Evolutionary conservation across 2,888 invertebrate species (phyloP), one percentile per base, ranked within the genome.

Genomic region (Scrobipalpa atriplicella): DNA sequence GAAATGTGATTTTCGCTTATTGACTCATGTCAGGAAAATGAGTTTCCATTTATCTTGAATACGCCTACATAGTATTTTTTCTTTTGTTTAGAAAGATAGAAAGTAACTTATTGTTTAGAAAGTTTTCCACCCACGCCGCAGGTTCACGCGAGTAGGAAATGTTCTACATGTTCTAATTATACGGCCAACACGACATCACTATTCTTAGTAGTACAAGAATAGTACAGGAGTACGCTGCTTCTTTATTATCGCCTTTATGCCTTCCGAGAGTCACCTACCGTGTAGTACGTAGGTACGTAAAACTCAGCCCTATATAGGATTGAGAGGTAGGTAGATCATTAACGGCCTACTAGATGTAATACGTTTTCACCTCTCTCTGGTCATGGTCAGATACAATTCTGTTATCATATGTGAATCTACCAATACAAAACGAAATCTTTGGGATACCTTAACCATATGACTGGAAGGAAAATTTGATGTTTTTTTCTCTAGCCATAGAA

Each of bases 1-100:
- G 63, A 64, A 69, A 71, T 56, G 10, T 56, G 16, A 36, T 63
- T 63, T 58, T 7, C 9, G 11, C 7, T 29, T 58, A 58, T 58
- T 58, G 58, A 58, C 38, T 58, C 38, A 58, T 38, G 58, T 38
- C 58, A n/a, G 16, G 21, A 11, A 54, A 19, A 54, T n/a, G 19
- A 10, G 16, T 47, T 5, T 43, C 0, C 16, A 10, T 54, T 54
- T 54, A 18, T 2, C 19, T 54, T 21, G 2, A 0, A 21, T 1
- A 19, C 18, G 19, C 18, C 8, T 8, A 21, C n/a, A 13, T 3
- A 2, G 13, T 54, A 1, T 54, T 54, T 54, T 54, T 21, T 21
- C 7, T 11, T 51, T 51, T n/a, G 6, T 39, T 39, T 39, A 39
- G 10, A 38, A 8, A 38, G 39, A 8, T 11, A 39, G 39, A 11